Conservation (phyloP, 2,888 invertebrate species). For the Pherbina coryleti region DNA sequence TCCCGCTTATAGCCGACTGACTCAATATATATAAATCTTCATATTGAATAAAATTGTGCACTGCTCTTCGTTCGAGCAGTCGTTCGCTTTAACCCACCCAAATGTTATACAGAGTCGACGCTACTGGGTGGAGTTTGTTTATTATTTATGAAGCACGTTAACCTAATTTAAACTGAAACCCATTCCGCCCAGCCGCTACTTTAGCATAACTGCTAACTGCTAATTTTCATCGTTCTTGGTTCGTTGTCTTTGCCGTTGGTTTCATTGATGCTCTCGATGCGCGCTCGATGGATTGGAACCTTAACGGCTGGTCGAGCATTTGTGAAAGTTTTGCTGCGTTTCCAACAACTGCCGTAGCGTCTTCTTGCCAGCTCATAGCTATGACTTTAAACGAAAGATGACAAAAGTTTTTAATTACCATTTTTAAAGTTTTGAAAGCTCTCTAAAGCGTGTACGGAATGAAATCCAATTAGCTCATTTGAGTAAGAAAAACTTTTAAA, state of each 20-base stretch:
- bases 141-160: background rate
- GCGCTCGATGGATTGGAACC: conserved; percentile 22
- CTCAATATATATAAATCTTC: no score
- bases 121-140: background rate
- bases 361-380: background rate
- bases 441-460: conserved; percentile 20
- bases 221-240: background rate
- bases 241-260: background rate
- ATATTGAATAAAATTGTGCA: no score
- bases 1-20: no score
- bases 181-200: background rate
- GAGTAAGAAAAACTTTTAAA: background rate
- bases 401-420: conserved; percentile 65
- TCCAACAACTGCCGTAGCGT: background rate
- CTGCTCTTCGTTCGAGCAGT: no score
- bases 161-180: background rate
- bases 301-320: conserved; percentile 13
- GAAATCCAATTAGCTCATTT: conserved; percentile 27
- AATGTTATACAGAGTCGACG: background rate
- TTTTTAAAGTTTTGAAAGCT: conserved; percentile 41
- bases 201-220: background rate
- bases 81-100: background rate
- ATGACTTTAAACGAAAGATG: conserved; percentile 49
- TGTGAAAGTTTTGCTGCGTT: background rate
- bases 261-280: background rate